These are phyloP conservation scores for Coenonympha glycerion DNA, from an alignment of 2,888 invertebrate genomes.

Conservation along the genomic window DNA sequence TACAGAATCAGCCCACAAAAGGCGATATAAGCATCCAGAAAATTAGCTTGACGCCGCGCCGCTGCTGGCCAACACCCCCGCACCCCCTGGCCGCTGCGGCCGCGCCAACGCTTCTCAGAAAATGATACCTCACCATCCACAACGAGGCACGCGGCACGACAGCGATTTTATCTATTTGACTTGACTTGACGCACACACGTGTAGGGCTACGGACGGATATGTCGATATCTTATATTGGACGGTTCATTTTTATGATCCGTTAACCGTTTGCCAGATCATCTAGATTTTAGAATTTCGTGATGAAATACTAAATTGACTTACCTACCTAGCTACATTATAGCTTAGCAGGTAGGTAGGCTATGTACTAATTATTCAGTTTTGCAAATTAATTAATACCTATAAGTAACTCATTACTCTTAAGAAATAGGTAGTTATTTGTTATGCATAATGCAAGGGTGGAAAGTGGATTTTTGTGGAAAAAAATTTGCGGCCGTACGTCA, in stretches of 20 bases:
- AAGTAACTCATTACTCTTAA: too few species aligned
- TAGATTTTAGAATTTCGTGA: neutral
- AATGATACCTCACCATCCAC: slow-evolving; percentile 42
- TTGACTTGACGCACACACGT: slow-evolving; percentile 38
- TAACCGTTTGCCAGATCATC: slow-evolving; percentile 23
- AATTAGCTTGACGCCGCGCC: slow-evolving; percentile 58
- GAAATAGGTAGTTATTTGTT: too few species aligned
- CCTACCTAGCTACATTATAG: neutral
- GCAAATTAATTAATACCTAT: too few species aligned
- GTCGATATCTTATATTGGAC: slow-evolving; percentile 38
- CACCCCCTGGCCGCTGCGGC: slow-evolving; percentile 33
- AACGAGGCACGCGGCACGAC: slow-evolving; percentile 6
- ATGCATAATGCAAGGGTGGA: too few species aligned
- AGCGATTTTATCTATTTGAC: too few species aligned
- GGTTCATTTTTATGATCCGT: slow-evolving; percentile 33
- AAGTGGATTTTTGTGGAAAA: too few species aligned
- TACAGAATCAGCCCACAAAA: too few species aligned
- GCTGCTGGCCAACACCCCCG: slow-evolving; percentile 35
- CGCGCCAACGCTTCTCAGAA: slow-evolving; percentile 56
- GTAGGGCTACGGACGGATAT: slow-evolving; percentile 25
- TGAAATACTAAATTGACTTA: neutral
- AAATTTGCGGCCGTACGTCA: too few species aligned
- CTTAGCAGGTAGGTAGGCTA: neutral
- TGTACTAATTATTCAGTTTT: too few species aligned
- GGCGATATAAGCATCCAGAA: slow-evolving; percentile 19